Evolutionary conservation across 30 jellyfish, hydroid and myxozoan species (phyloP), one percentile per base, ranked within the genome.

Genomic region (Chrysaora quinquecirrha): DNA sequence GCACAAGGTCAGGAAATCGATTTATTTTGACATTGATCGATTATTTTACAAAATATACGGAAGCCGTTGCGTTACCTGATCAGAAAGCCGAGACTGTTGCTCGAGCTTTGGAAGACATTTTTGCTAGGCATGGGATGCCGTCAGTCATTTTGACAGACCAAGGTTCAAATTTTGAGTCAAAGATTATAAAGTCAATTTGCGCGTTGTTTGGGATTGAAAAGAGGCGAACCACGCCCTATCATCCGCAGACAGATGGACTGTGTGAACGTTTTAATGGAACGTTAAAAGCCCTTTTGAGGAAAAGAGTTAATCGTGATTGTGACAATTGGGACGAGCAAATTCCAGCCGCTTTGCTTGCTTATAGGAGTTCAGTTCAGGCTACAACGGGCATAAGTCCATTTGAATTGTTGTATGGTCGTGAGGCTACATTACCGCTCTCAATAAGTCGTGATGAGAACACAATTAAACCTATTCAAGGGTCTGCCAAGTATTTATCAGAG

Each of bases 1-100:
- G 78, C n/a, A n/a, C n/a, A n/a, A n/a, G n/a, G n/a, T 16, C 30
- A 48, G 91, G 91, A 2, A 80, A 80, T 43, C 87, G 87, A 23
- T 80, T 65, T 31, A 67, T 80, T 50, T 21, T 80, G 2, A 43
- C 64, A 4, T 20, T 80, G 22, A 25, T 34, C 3, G 87, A 80
- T 47, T 80, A 80, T 28, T 67, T 65, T 21, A 65, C 87, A 6
- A 71, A 71, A 43, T 56, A 71, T 38, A 48, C 43, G 6, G 70
- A 71, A 11, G 83, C 83, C 3, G 38, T 9, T 32, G 30, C 35
- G 1, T 1, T 71, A 34, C 83, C 70, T 1, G 30, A 71, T 35
- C 69, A 71, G 43, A 48, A 34, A 71, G 12, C 83, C 6, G 3
- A 7, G 7, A 46, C 83, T 0, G 52, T 46, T 6, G 27, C 25